phyloP scores from a whole-genome alignment of 2,888 invertebrate genomes.

The Axea sp. region DNA sequence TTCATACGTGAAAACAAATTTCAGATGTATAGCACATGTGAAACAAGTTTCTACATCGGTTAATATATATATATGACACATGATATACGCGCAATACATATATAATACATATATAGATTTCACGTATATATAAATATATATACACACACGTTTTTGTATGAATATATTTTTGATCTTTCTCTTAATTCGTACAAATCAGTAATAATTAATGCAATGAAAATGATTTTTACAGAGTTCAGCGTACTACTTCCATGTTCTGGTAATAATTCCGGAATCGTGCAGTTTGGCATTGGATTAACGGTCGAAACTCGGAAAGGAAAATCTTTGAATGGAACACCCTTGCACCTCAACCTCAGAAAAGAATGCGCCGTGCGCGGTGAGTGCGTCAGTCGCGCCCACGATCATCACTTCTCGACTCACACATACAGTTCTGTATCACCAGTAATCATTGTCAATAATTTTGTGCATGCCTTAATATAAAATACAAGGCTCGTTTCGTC shows the following conservation, averaged over 20 bases:
- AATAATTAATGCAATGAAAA: too few species aligned
- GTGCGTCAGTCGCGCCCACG: conserved; percentile 80
- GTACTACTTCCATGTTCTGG: conserved; percentile 92
- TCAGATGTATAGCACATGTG: too few species aligned
- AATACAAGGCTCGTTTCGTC: conserved; percentile 57
- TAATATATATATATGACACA: too few species aligned
- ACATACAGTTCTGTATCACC: conserved; percentile 78
- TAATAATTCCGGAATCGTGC: conserved; percentile 92
- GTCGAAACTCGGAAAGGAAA: conserved; percentile 90
- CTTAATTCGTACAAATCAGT: too few species aligned
- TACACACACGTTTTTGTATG: too few species aligned
- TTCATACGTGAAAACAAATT: too few species aligned
- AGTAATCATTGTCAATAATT: conserved; percentile 75
- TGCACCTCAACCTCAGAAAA: conserved; percentile 92
- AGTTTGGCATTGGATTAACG: conserved; percentile 91
- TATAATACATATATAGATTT: too few species aligned
- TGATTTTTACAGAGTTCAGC: conserved; percentile 86
- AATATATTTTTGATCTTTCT: too few species aligned
- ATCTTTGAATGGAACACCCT: conserved; percentile 91
- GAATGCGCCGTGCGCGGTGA: conserved; percentile 96
- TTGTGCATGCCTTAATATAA: conserved; percentile 63
- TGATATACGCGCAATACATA: too few species aligned
- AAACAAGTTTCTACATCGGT: too few species aligned
- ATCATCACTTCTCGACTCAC: conserved; percentile 76
- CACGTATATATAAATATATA: too few species aligned